These are phyloP conservation scores for Amblyornis subalaris DNA, from an alignment of 2,113 vertebrate species.

Conservation along the genomic window DNA sequence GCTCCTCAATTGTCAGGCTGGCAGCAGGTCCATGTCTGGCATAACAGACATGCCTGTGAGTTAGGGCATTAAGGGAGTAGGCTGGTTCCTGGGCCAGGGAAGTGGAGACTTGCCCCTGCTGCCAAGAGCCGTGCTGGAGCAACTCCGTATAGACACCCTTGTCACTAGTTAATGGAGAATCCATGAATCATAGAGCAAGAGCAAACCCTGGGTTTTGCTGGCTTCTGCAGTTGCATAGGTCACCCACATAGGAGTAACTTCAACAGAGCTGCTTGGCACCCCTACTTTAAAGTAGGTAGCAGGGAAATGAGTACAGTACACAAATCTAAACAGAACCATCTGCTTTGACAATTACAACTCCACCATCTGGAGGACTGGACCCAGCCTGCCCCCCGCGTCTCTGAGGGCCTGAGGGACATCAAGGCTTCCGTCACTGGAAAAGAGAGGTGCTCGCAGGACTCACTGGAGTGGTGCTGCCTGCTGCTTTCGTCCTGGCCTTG, in stretches of 20 bases:
- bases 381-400: not conserved
- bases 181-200: not conserved
- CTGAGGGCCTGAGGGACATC: not conserved
- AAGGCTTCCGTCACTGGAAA: not conserved
- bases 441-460: not conserved
- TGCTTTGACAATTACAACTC: not conserved
- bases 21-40: not conserved
- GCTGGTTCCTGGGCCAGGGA: not conserved
- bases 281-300: not conserved
- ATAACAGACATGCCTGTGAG: not conserved
- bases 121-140: not conserved
- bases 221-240: not conserved
- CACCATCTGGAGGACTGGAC: conserved; percentile 19
- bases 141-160: accelerated
- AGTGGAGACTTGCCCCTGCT: not conserved
- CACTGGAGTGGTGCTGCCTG: not conserved
- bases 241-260: not conserved
- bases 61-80: accelerated
- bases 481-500: conserved; percentile 20
- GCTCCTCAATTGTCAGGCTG: not conserved
- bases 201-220: not conserved
- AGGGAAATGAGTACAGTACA: not conserved
- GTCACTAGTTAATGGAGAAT: accelerated
- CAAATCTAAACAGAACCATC: conserved; percentile 21
- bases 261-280: not conserved